phyloP scores from a whole-genome alignment of 2,113 vertebrate genomes.

The Cisticola juncidis region DNA sequence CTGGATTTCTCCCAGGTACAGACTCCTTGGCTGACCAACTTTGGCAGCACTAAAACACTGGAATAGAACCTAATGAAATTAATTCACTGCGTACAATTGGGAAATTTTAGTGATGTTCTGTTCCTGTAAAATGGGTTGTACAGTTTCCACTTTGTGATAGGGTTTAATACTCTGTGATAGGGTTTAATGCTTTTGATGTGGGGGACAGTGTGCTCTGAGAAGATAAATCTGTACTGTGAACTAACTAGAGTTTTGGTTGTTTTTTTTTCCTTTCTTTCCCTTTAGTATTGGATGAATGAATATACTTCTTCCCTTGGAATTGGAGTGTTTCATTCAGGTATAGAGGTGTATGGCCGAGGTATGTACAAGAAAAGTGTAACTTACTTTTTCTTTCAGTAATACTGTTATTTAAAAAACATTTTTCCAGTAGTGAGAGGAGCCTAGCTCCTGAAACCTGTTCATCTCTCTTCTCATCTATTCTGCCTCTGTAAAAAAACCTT shows the following conservation, averaged over 20 bases:
- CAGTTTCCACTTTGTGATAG: neutral
- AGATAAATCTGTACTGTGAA: neutral
- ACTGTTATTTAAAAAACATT: neutral
- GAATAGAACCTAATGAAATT: neutral
- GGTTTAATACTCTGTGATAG: neutral
- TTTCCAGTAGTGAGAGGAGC: neutral
- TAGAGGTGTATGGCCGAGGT: slow-evolving; percentile 98
- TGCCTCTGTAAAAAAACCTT: neutral
- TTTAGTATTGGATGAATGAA: slow-evolving; percentile 99
- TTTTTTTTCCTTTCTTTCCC: neutral
- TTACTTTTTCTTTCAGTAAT: neutral
- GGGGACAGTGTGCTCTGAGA: neutral
- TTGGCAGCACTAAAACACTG: neutral
- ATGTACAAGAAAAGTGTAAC: slow-evolving; percentile 24
- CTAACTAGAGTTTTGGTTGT: neutral
- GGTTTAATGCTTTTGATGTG: neutral
- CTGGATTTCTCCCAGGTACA: neutral
- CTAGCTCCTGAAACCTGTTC: neutral
- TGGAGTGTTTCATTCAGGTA: slow-evolving; percentile 98
- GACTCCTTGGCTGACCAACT: neutral
- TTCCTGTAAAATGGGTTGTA: neutral
- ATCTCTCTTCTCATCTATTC: neutral
- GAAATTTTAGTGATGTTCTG: neutral
- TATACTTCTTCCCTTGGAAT: slow-evolving; percentile 97
- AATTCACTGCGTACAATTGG: neutral